Percentiles rank a stretch among this genome's conserved stretches.
Evolutionary conservation across 2,113 vertebrate species (phyloP).

Genomic region (Suricata suricatta): DNA sequence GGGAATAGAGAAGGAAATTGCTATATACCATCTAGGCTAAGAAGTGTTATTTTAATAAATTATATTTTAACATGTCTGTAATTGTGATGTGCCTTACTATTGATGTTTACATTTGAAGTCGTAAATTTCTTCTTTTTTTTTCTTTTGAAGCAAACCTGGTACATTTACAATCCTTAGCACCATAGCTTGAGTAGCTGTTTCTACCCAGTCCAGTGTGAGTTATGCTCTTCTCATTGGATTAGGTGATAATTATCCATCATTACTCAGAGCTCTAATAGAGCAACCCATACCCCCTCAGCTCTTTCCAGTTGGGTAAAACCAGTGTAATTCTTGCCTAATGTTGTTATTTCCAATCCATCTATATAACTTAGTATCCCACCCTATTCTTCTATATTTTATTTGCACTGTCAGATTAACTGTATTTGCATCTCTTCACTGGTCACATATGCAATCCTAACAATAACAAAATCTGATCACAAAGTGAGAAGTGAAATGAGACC

Average conservation of each 20-base stretch:
- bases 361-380: background rate
- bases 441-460: background rate
- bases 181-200: background rate
- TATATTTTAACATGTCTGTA: background rate
- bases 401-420: background rate
- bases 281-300: background rate
- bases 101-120: background rate
- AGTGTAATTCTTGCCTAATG: background rate
- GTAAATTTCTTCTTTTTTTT: background rate
- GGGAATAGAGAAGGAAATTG: background rate
- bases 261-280: background rate
- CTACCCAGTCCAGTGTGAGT: background rate
- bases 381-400: background rate
- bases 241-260: background rate
- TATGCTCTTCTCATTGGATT: background rate
- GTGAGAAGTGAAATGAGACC: background rate
- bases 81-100: background rate
- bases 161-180: background rate
- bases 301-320: background rate
- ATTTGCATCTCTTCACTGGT: background rate
- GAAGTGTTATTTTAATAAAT: conserved; percentile 35
- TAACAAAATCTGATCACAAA: background rate
- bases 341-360: background rate
- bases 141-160: background rate
- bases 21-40: background rate